Evolutionary conservation across 2,797 vertebrate genomes (phyloP).

Genomic region (Hydrocynus forskahlii): DNA sequence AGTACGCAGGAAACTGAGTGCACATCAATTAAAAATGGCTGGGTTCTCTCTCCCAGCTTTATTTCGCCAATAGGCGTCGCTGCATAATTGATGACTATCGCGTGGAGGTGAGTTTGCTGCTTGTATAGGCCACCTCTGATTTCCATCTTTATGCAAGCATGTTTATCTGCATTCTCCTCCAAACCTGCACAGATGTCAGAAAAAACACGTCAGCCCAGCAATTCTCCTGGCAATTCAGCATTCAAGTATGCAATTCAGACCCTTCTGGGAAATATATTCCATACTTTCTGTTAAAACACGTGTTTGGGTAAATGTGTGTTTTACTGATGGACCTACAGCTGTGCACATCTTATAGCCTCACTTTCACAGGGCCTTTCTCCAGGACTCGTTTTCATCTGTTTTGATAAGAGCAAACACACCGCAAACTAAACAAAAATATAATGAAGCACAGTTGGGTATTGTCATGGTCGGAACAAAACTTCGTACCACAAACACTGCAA

Average conservation of each 20-base stretch:
- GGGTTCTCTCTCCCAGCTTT: conserved; percentile 20
- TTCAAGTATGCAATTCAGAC: not conserved
- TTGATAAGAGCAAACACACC: not conserved
- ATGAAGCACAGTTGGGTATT: no score
- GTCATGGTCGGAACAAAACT: no score
- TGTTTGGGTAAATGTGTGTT: conserved; percentile 3
- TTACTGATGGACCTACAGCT: conserved; percentile 9
- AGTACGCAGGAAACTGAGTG: conserved; percentile 10
- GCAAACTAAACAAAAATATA: not conserved
- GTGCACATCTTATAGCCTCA: not conserved
- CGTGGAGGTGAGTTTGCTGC: conserved; percentile 27
- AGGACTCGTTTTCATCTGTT: not conserved
- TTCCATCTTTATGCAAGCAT: conserved; percentile 47
- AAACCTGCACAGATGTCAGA: conserved; percentile 21
- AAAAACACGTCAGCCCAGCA: not conserved
- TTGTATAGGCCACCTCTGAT: conserved; percentile 38
- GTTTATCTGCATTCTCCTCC: conserved; percentile 48
- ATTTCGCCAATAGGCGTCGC: conserved; percentile 50
- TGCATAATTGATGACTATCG: conserved; percentile 57
- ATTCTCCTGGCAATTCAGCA: not conserved
- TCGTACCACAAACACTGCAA: no score
- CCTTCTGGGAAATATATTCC: conserved; percentile 26
- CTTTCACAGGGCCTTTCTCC: not conserved
- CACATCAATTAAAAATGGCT: conserved; percentile 44
- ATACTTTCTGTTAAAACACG: conserved; percentile 1